phyloP scores from a whole-genome alignment of 1,140 invertebrate species.

The Lordiphosa stackelbergi region DNA sequence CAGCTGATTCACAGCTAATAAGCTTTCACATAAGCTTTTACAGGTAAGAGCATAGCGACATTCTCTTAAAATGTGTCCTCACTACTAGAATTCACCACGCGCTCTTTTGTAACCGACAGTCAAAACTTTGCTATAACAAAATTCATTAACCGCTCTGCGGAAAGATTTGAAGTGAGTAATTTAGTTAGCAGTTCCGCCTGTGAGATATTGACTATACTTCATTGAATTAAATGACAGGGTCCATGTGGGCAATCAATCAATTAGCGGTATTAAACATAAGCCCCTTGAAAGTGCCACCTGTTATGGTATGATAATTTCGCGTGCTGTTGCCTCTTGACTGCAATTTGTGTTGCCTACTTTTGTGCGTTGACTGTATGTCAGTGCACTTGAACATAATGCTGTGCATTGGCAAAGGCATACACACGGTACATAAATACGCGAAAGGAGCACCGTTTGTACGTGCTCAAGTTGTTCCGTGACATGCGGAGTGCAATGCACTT shows the following conservation, averaged over 20 bases:
- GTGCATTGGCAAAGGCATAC: conserved; percentile 19
- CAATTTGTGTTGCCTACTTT: conserved; percentile 54
- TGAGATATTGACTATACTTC: too few relatives aligned
- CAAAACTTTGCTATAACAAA: too few relatives aligned
- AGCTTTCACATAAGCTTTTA: too few relatives aligned
- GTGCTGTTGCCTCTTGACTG: conserved; percentile 22
- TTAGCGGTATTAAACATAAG: neutral
- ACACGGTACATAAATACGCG: neutral
- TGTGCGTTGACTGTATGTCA: conserved; percentile 54
- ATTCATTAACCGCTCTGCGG: too few relatives aligned
- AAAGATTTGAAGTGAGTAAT: too few relatives aligned
- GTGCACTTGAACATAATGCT: conserved; percentile 59
- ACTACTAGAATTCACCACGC: too few relatives aligned
- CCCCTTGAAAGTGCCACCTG: conserved; percentile 11
- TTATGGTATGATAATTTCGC: conserved; percentile 28
- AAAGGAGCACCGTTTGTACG: conserved; percentile 40
- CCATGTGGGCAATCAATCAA: conserved; percentile 31
- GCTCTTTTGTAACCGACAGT: too few relatives aligned
- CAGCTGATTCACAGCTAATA: too few relatives aligned
- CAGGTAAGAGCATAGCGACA: too few relatives aligned
- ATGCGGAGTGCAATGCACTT: conserved; percentile 59
- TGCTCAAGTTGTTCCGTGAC: conserved; percentile 50
- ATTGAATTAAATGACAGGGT: neutral
- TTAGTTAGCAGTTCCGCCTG: too few relatives aligned
- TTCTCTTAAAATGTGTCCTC: too few relatives aligned